Conservation (phyloP, 2,797 vertebrate genomes). For the Brachyrhaphis roseni region DNA sequence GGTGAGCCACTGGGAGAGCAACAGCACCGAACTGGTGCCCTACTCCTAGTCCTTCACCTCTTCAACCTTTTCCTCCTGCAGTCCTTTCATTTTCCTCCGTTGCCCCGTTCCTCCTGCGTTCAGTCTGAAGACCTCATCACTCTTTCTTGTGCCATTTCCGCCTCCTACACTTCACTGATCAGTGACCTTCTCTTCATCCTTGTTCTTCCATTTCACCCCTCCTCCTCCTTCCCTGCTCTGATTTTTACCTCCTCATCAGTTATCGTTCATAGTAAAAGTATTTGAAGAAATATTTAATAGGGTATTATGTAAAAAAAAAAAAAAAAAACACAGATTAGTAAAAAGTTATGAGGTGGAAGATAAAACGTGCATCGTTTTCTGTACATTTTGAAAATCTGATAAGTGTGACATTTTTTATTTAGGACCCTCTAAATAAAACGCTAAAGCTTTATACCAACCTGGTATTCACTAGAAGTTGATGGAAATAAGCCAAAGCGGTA, state of each 20-base stretch:
- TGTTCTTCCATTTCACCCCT: conserved; percentile 1
- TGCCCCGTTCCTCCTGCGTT: conserved; percentile 25
- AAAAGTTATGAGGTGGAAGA: not conserved
- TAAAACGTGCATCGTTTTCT: not conserved
- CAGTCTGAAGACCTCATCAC: conserved; percentile 13
- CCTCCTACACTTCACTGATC: conserved; percentile 7
- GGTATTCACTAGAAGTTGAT: no score
- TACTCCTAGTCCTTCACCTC: conserved; percentile 70
- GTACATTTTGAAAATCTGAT: not conserved
- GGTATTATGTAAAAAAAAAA: not conserved
- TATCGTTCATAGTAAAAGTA: not conserved
- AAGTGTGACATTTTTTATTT: not conserved
- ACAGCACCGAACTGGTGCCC: conserved; percentile 66
- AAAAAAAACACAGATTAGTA: not conserved
- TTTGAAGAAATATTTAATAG: not conserved
- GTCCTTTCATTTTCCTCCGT: conserved; percentile 21
- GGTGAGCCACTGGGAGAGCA: conserved; percentile 75
- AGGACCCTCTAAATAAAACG: not conserved
- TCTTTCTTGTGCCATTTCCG: conserved; percentile 22
- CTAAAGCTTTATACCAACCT: no score
- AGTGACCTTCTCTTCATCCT: conserved; percentile 3
- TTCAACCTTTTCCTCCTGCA: conserved; percentile 45
- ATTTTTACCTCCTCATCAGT: conserved; percentile 4
- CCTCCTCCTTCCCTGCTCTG: conserved; percentile 5
- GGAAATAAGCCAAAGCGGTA: no score